These are phyloP conservation scores for Cheilinus undulatus DNA, from an alignment of 2,113 vertebrate genomes.

Conservation along the genomic window DNA sequence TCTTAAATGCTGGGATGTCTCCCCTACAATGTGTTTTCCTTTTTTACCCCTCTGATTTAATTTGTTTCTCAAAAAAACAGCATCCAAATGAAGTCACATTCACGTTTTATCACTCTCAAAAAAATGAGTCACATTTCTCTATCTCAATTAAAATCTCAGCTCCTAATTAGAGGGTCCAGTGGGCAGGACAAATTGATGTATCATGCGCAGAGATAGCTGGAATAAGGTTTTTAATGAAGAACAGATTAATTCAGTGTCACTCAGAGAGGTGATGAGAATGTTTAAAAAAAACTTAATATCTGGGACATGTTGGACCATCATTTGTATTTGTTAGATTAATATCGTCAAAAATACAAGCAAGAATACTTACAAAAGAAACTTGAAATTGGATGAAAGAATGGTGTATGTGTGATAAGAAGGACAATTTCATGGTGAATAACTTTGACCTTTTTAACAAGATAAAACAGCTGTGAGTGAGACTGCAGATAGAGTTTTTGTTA, in stretches of 20 bases:
- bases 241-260: background rate
- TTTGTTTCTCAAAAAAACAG: background rate
- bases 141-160: slow-evolving; percentile 47
- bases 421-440: background rate
- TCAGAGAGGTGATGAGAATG: background rate
- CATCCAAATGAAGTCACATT: background rate
- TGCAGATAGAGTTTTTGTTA: background rate
- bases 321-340: background rate
- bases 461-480: background rate
- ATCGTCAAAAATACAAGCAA: no score
- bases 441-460: background rate
- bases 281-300: background rate
- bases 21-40: background rate
- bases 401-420: background rate
- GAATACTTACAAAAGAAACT: no score
- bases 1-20: background rate
- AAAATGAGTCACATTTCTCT: background rate
- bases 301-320: background rate
- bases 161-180: slow-evolving; percentile 38
- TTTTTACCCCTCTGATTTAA: background rate
- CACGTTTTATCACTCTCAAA: background rate
- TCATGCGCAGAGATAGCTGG: background rate
- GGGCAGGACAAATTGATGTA: slow-evolving; percentile 18
- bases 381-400: background rate
- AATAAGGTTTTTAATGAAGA: slow-evolving; percentile 48